Conservation (phyloP, 2,797 vertebrate genomes). For the Oryzias sinensis region DNA sequence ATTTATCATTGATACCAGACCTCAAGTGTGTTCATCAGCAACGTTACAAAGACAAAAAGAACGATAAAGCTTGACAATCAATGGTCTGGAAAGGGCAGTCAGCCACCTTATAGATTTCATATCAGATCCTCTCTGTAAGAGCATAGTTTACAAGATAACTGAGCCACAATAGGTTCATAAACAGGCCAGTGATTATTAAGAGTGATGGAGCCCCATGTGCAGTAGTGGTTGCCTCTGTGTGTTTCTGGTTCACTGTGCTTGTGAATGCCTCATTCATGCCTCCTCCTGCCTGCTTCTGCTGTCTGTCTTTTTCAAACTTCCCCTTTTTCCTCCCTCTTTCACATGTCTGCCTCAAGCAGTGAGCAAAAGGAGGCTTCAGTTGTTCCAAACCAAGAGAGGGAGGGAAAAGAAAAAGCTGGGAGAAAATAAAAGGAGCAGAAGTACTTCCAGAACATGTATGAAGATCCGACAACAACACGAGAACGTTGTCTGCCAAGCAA, state of each 20-base stretch:
- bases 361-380: constrained; percentile 32
- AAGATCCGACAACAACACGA: constrained; percentile 47
- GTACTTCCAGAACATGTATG: constrained; percentile 37
- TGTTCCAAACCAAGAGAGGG: constrained; percentile 20
- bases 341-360: constrained; percentile 44
- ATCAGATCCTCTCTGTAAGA: constrained; percentile 45
- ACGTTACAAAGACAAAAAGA: constrained; percentile 34
- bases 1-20: constrained; percentile 12
- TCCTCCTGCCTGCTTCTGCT: constrained; percentile 33
- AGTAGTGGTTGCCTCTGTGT: constrained; percentile 14
- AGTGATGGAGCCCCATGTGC: constrained; percentile 39
- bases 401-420: constrained; percentile 5
- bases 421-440: constrained; percentile 13
- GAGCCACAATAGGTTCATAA: constrained; percentile 54
- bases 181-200: constrained; percentile 53
- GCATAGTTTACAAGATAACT: constrained; percentile 61
- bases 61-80: constrained; percentile 51
- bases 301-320: constrained; percentile 39
- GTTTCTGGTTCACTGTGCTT: constrained; percentile 30
- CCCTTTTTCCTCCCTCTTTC: constrained; percentile 26
- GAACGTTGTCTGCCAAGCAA: constrained; percentile 40
- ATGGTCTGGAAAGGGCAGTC: constrained; percentile 39
- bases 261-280: constrained; percentile 57
- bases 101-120: constrained; percentile 64
- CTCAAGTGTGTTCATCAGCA: constrained; percentile 35